Conservation (phyloP, 2,797 vertebrate genomes). For the Lycodopsis pacificus region DNA sequence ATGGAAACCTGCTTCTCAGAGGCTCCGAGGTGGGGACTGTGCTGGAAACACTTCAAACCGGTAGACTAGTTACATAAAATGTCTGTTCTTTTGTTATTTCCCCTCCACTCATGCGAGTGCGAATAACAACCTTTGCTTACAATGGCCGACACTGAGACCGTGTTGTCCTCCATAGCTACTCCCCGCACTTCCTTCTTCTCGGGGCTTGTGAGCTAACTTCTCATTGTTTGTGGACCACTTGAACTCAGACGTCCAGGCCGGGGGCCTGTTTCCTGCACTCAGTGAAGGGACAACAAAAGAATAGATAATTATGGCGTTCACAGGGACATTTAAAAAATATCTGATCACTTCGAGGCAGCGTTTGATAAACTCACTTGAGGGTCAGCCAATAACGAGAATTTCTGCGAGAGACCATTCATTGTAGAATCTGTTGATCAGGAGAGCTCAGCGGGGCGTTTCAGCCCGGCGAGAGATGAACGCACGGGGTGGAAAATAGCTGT, state of each 20-base stretch:
- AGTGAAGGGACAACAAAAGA: constrained; percentile 57
- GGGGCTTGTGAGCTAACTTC: constrained; percentile 61
- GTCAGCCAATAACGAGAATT: constrained; percentile 60
- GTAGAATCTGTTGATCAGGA: constrained; percentile 55
- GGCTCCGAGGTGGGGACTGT: constrained; percentile 5
- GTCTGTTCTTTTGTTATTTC: constrained; percentile 67
- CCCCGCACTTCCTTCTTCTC: constrained; percentile 74
- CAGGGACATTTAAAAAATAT: constrained; percentile 49
- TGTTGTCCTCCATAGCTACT: constrained; percentile 66
- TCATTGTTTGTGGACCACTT: constrained; percentile 75
- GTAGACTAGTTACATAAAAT: constrained; percentile 61
- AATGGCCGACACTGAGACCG: constrained; percentile 61
- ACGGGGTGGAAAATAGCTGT: constrained; percentile 51
- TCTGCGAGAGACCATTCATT: constrained; percentile 58
- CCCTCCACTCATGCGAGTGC: constrained; percentile 65
- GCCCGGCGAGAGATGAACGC: constrained; percentile 30
- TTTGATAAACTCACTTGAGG: constrained; percentile 57
- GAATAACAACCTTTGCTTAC: constrained; percentile 69
- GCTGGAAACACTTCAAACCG: constrained; percentile 54
- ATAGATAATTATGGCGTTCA: constrained; percentile 62
- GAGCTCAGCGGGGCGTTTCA: constrained; percentile 44
- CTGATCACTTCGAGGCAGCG: constrained; percentile 33
- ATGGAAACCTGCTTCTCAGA: constrained; percentile 5
- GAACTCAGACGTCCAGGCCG: constrained; percentile 44
- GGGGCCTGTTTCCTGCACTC: constrained; percentile 67